phyloP scores from a whole-genome alignment of 2,797 vertebrate species.

The Phalloptychus januarius region DNA sequence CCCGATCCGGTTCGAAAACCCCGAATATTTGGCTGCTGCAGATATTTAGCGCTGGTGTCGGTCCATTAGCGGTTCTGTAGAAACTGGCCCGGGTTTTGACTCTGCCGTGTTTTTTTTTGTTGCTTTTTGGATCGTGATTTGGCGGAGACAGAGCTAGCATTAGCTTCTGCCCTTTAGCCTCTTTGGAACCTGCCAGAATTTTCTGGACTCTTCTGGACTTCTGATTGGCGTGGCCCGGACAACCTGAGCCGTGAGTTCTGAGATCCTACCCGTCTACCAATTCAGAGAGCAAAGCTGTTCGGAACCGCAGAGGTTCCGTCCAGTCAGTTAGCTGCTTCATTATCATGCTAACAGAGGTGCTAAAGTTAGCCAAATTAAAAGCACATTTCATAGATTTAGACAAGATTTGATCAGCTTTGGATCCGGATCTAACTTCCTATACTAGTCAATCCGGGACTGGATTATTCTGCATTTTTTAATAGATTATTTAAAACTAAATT shows the following conservation, averaged over 20 bases:
- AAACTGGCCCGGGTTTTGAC: fast-evolving
- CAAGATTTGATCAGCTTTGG: background rate
- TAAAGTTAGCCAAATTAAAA: background rate
- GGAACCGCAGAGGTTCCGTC: background rate
- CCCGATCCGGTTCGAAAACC: slow-evolving; percentile 3
- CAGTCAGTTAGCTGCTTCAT: slow-evolving; percentile 34
- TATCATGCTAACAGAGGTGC: slow-evolving; percentile 20
- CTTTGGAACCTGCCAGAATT: slow-evolving; percentile 56
- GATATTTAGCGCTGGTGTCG: fast-evolving
- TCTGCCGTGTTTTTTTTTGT: background rate
- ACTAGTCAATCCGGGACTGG: background rate
- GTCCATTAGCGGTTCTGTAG: background rate
- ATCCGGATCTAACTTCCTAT: background rate
- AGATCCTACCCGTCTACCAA: fast-evolving
- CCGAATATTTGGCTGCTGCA: too few species aligned
- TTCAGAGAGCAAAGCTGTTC: fast-evolving
- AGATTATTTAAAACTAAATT: background rate
- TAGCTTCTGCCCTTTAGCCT: slow-evolving; percentile 34
- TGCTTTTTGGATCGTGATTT: slow-evolving; percentile 18
- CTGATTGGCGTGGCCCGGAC: slow-evolving; percentile 49
- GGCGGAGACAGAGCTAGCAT: slow-evolving; percentile 2
- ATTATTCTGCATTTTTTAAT: background rate
- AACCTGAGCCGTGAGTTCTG: slow-evolving; percentile 72
- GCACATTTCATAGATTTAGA: background rate
- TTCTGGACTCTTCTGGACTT: slow-evolving; percentile 22